These are phyloP conservation scores for Protodeltote pygarga DNA, from an alignment of 2,888 invertebrate species.

Conservation along the genomic window DNA sequence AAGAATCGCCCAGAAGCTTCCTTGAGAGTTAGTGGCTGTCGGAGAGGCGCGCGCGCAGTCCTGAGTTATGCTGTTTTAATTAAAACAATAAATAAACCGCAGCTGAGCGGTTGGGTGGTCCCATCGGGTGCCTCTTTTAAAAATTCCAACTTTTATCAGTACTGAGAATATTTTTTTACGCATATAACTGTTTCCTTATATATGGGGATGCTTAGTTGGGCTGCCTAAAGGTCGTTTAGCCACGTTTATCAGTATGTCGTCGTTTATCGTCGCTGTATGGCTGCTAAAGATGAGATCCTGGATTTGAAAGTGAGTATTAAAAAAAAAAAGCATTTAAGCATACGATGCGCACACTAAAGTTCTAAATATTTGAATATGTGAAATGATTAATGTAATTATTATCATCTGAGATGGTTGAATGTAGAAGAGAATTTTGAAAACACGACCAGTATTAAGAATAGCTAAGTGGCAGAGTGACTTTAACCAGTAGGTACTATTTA, in stretches of 20 bases:
- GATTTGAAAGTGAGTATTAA: too few relatives aligned
- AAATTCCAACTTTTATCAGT: constrained; percentile 72
- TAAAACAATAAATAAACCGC: constrained; percentile 80
- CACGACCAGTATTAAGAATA: too few relatives aligned
- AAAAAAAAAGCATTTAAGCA: too few relatives aligned
- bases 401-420: too few relatives aligned
- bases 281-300: too few relatives aligned
- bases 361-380: too few relatives aligned
- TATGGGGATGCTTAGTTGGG: constrained; percentile 10
- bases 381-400: too few relatives aligned
- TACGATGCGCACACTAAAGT: too few relatives aligned
- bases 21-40: constrained; percentile 75
- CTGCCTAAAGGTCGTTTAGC: constrained; percentile 3
- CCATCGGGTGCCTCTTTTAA: constrained; percentile 64
- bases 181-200: constrained; percentile 47
- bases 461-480: too few relatives aligned
- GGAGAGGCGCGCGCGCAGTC: constrained; percentile 66
- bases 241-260: constrained; percentile 17
- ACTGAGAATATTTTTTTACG: constrained; percentile 59
- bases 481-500: too few relatives aligned
- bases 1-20: constrained; percentile 66
- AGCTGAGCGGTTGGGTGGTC: constrained; percentile 77
- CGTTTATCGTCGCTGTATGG: too few relatives aligned
- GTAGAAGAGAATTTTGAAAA: too few relatives aligned
- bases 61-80: constrained; percentile 83